phyloP scores from a whole-genome alignment of 2,888 invertebrate species.

The Colostygia pectinataria region DNA sequence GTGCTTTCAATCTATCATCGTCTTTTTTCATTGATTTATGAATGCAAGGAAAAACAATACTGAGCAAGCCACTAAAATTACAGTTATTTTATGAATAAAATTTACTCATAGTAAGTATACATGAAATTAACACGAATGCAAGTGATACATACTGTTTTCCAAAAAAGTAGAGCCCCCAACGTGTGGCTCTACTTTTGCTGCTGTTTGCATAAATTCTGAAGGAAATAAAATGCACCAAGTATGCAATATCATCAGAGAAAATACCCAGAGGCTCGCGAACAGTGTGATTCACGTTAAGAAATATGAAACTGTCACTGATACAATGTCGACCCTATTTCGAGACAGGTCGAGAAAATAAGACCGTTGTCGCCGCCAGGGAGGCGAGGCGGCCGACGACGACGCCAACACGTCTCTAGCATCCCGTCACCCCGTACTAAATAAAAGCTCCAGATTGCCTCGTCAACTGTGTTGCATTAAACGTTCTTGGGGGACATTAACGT shows the following conservation, averaged over 20 bases:
- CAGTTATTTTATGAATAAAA: no score
- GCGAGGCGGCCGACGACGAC: conserved; percentile 45
- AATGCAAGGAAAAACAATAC: no score
- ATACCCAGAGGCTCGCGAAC: neutral
- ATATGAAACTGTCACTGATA: conserved; percentile 15
- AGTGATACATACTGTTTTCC: no score
- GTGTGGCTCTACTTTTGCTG: no score
- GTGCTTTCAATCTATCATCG: no score
- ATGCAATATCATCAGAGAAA: neutral
- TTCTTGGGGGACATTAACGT: conserved; percentile 7
- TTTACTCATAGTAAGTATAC: no score
- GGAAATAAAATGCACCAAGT: conserved; percentile 14
- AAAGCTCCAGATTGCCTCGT: conserved; percentile 69
- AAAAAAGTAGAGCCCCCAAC: no score
- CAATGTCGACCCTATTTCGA: conserved; percentile 24
- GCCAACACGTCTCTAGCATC: conserved; percentile 68
- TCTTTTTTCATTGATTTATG: no score
- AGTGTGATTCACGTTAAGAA: neutral
- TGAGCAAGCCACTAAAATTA: no score
- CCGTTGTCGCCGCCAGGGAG: conserved; percentile 44
- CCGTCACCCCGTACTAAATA: conserved; percentile 48
- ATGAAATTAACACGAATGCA: no score
- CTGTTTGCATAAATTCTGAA: no score
- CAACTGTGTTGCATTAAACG: conserved; percentile 41
- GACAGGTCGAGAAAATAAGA: conserved; percentile 23